These are phyloP conservation scores for Acomys russatus DNA, from an alignment of 2,797 vertebrate genomes.

Conservation along the genomic window DNA sequence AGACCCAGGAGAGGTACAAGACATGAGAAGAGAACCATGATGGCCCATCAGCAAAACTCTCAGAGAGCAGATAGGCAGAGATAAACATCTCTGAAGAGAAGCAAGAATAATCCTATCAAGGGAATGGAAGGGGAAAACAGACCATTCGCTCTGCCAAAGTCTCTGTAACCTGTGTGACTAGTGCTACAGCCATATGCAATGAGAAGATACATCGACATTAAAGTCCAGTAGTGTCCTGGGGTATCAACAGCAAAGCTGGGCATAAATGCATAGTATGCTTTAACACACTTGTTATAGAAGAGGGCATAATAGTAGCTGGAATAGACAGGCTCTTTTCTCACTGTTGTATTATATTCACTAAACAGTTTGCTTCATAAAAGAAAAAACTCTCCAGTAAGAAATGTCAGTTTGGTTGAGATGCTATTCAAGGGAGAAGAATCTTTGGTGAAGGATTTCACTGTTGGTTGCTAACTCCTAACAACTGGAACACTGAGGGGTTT, in stretches of 20 bases:
- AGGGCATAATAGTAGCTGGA: not conserved
- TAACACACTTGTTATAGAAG: not conserved
- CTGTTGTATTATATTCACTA: not conserved
- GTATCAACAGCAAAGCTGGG: too few relatives aligned
- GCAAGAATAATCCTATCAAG: not conserved
- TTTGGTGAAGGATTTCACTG: not conserved
- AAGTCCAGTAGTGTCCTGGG: not conserved
- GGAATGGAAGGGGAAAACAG: not conserved
- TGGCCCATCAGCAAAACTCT: not conserved
- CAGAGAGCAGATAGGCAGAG: not conserved
- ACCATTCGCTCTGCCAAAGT: not conserved
- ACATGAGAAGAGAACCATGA: not conserved
- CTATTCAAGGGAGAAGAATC: conserved; percentile 4
- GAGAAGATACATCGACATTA: not conserved
- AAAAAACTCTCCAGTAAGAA: conserved; percentile 18
- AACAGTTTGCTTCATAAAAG: not conserved
- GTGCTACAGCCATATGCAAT: not conserved
- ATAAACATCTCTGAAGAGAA: not conserved
- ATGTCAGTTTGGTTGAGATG: not conserved
- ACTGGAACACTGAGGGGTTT: not conserved
- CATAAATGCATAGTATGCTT: not conserved
- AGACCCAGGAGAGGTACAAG: not conserved
- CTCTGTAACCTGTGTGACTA: not conserved
- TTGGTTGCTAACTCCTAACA: not conserved
- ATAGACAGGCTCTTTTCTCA: not conserved